Evolutionary conservation across 2,113 vertebrate genomes (phyloP), one percentile per base, ranked within the genome.

Genomic region (Macquaria ambigua): DNA sequence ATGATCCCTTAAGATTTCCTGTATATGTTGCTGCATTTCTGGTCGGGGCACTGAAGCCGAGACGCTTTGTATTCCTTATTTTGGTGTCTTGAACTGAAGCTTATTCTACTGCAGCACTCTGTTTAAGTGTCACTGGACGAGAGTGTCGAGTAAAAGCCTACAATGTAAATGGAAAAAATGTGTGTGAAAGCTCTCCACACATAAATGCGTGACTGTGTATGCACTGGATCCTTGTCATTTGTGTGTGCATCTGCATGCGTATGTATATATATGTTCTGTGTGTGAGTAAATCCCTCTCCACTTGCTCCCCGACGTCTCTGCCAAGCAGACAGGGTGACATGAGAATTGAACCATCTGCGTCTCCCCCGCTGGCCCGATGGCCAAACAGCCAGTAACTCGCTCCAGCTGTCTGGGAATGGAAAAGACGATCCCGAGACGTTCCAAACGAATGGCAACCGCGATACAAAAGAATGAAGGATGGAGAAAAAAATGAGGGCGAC

Each of bases 311-410:
- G 70, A 74, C 50, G 63, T 88, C 89, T 70, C 87, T 91, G 93
- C 90, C 94, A 94, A 90, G 91, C 90, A 91, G 92, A 93, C 91
- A 28, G 85, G 92, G 90, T 86, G 92, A 93, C 93, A 88, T 90
- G 94, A 90, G 91, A 93, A 92, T 81, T 84, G 88, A 94, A 93
- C 92, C 95, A 93, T 95, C 93, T 93, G 93, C 68, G 83, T 88
- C 68, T 67, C 62, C 56, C 77, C 83, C 37, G 37, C 82, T 41
- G 75, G 75, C 77, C 84, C n/a, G 59, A 78, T 86, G 21, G 77
- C 80, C 90, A 52, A 78, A 75, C 86, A 80, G 90, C 73, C 91
- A 75, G 81, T 92, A 93, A 94, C 83, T 88, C 61, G 67, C 81
- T 90, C 89, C 92, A 93, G 94, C 93, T 94, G 93, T 86, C 87